phyloP scores from a whole-genome alignment of 2,797 vertebrate genomes.

The Peromyscus attwateri region DNA sequence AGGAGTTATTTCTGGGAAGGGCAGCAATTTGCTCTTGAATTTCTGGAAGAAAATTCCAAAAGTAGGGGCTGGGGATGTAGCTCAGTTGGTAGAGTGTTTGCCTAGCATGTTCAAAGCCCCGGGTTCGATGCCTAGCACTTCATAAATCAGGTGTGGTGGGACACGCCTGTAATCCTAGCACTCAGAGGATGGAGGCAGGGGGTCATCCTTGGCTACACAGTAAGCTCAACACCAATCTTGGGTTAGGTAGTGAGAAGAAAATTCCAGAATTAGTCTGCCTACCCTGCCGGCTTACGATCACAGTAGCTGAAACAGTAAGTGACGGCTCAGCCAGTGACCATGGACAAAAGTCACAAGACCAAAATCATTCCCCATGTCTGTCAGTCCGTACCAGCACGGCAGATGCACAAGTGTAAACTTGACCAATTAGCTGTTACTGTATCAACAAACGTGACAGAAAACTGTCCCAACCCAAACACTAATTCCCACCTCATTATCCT shows the following conservation, averaged over 20 bases:
- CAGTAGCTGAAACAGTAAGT: background rate
- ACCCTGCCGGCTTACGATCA: background rate
- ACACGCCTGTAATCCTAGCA: background rate
- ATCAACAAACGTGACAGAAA: background rate
- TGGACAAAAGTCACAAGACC: background rate
- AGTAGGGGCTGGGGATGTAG: background rate
- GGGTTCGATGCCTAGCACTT: background rate
- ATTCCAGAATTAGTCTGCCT: background rate
- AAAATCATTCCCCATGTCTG: background rate
- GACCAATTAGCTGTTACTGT: background rate
- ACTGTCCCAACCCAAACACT: background rate
- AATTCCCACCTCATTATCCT: background rate
- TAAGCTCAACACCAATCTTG: background rate
- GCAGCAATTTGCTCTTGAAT: slow-evolving; percentile 20
- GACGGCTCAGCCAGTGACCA: background rate
- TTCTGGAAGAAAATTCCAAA: slow-evolving; percentile 13
- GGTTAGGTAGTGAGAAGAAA: background rate
- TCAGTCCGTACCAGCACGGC: background rate
- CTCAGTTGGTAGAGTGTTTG: background rate
- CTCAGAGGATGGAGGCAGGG: background rate
- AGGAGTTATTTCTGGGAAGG: slow-evolving; percentile 11
- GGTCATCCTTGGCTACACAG: background rate
- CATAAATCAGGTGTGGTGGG: background rate
- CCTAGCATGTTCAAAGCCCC: background rate
- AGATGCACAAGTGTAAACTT: background rate